These are phyloP conservation scores for Cydia splendana DNA, from an alignment of 1,140 invertebrate genomes.

Conservation along the genomic window DNA sequence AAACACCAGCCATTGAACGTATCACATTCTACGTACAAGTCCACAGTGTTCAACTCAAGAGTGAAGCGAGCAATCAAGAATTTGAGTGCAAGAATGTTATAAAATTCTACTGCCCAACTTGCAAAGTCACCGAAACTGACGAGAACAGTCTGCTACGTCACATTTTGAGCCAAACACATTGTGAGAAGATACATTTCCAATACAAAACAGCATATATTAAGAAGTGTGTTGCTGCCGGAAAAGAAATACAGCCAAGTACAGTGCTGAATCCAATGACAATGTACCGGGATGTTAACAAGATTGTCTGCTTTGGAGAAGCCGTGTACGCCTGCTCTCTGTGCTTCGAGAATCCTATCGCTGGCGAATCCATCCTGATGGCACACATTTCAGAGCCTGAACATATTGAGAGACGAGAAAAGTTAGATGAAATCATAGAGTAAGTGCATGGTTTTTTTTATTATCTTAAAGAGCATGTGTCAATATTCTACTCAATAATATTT, in stretches of 20 bases:
- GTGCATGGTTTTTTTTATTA: conserved; percentile 37
- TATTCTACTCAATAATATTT: conserved; percentile 2
- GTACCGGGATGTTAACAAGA: conserved; percentile 74
- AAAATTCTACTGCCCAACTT: conserved; percentile 62
- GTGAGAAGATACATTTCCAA: conserved; percentile 71
- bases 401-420: conserved; percentile 53
- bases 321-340: conserved; percentile 71
- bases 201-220: conserved; percentile 75
- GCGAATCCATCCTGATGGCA: conserved; percentile 68
- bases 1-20: conserved; percentile 66
- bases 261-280: conserved; percentile 70
- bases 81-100: conserved; percentile 53
- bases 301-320: conserved; percentile 74
- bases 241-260: conserved; percentile 72
- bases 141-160: conserved; percentile 64
- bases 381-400: conserved; percentile 60
- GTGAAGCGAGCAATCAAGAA: conserved; percentile 42
- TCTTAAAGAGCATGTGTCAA: conserved; percentile 31
- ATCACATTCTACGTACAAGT: conserved; percentile 73
- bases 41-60: conserved; percentile 65
- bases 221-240: conserved; percentile 62
- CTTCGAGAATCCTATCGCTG: conserved; percentile 68
- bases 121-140: conserved; percentile 54
- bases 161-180: conserved; percentile 64
- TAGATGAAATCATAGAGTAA: conserved; percentile 55